These are phyloP conservation scores for Lumbricus terrestris DNA, from an alignment of 2,888 invertebrate species.

Conservation along the genomic window DNA sequence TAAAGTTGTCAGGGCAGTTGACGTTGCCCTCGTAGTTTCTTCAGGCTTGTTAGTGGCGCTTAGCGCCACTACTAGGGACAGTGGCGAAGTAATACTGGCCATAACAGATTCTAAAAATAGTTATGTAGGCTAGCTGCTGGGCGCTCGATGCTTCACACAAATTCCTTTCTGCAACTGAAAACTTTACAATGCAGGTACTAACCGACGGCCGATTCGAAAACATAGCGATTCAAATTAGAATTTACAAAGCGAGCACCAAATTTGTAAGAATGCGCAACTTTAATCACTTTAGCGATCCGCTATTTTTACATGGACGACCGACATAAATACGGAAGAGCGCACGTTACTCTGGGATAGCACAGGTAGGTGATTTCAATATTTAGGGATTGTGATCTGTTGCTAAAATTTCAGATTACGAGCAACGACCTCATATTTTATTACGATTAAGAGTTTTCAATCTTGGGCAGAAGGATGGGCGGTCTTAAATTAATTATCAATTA, in stretches of 20 bases:
- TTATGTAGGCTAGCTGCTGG: neutral
- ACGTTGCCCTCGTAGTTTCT: too few relatives aligned
- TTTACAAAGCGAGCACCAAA: neutral
- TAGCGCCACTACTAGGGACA: too few relatives aligned
- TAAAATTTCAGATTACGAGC: too few relatives aligned
- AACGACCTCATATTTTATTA: too few relatives aligned
- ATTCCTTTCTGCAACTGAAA: neutral
- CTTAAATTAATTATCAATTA: too few relatives aligned
- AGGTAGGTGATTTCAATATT: neutral
- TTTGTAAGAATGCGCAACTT: neutral
- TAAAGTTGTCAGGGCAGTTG: too few relatives aligned
- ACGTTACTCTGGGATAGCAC: neutral
- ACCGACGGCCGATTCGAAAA: neutral
- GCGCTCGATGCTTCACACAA: neutral
- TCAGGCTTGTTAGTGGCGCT: too few relatives aligned
- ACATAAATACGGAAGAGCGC: neutral
- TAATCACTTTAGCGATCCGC: neutral
- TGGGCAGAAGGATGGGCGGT: too few relatives aligned
- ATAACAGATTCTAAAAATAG: neutral
- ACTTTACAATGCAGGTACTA: neutral
- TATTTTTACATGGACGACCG: neutral
- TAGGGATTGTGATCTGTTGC: too few relatives aligned
- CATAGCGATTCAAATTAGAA: neutral
- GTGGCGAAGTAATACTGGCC: neutral
- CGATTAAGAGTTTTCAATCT: too few relatives aligned